Base-by-base conservation (phyloP, 1,140 invertebrate genomes). In the Drosophila eugracilis region DNA sequence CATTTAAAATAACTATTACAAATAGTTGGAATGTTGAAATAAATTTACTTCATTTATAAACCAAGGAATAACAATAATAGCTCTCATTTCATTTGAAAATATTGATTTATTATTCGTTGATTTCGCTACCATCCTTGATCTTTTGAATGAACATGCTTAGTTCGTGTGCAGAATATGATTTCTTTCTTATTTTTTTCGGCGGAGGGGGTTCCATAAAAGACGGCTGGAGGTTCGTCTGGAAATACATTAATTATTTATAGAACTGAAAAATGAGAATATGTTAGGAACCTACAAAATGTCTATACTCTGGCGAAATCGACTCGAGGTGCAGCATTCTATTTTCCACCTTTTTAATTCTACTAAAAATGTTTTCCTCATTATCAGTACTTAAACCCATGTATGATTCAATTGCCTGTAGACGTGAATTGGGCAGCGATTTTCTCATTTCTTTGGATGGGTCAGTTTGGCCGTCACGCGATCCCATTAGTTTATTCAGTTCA, bases 261-360 rank as follows among this genome's bases (percentile, higher is more conserved):
- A 14, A 3, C 15, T 32, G 0, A 14, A 39, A 39, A 26, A 10
- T 5, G 14, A 0, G 6, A 36, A 3, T 22, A n/a, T 19, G 5
- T 24, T 7, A 15, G 6, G 24, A 30, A 89, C 76, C 92, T 92
- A 94, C 94, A 92, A 94, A 94, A 41, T 93, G 91, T 54, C 93
- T 93, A 74, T 96, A 96, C 90, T 96, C 95, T 0, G 95, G 95
- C 15, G 95, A 96, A 69, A 94, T 85, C 17, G 94, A 93, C 92
- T 96, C 95, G 17, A 96, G 89, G 71, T 93, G 92, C 26, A 95
- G 85, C 66, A 96, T 92, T 70, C 93, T 91, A 78, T 95, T 92
- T 91, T 96, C 95, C 7, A 96, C 92, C 42, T 91, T 86, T 91
- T 96, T 95, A 0, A 96, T 77, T 54, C 95, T 92, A 70, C 92